Conservation (phyloP, 2,113 vertebrate species). For the Nesoenas mayeri region DNA sequence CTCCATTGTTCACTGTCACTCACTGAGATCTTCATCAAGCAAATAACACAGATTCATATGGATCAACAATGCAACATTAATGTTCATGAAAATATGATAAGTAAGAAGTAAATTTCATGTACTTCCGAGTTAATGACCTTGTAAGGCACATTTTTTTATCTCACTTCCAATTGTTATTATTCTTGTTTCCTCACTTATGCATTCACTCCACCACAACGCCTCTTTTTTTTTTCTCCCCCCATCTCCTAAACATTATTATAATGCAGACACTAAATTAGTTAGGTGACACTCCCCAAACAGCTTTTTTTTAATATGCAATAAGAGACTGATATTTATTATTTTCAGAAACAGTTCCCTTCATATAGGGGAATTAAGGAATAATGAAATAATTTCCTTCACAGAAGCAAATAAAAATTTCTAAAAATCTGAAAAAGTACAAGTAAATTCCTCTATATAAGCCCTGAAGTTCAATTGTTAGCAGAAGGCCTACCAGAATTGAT, state of each 20-base stretch:
- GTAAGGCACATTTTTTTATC: background rate
- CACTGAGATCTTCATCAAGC: background rate
- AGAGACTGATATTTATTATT: background rate
- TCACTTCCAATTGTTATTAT: background rate
- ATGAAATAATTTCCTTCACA: background rate
- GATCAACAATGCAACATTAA: background rate
- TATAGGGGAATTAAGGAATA: background rate
- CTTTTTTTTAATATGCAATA: background rate
- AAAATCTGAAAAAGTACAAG: background rate
- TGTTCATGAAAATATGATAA: background rate
- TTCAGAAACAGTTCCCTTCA: background rate
- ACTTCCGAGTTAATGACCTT: background rate
- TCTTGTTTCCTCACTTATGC: background rate
- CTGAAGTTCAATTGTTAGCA: background rate
- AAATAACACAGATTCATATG: background rate
- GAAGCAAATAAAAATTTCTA: background rate
- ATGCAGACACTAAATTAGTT: background rate
- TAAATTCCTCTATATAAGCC: background rate
- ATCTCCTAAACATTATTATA: background rate
- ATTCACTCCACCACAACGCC: background rate
- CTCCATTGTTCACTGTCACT: background rate
- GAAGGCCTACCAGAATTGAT: background rate
- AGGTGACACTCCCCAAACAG: accelerated
- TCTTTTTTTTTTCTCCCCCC: background rate
- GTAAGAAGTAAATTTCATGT: background rate